Percentiles rank a stretch among this genome's conserved stretches.
phyloP scores from a whole-genome alignment of 2,113 vertebrate genomes.

The Steatornis caripensis region DNA sequence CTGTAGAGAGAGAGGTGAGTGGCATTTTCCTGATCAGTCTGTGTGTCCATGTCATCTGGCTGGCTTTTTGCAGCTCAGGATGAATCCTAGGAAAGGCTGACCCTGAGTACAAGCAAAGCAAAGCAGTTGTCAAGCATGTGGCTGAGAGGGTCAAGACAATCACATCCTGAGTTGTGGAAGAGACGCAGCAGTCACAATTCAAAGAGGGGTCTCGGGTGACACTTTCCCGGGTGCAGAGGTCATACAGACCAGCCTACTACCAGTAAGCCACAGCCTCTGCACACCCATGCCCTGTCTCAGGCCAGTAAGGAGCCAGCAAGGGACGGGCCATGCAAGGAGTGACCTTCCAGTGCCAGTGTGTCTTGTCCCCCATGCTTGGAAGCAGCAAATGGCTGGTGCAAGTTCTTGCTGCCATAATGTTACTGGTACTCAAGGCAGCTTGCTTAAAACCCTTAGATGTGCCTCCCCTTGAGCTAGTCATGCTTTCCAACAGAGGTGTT shows the following conservation, averaged over 20 bases:
- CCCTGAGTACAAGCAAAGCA: not conserved
- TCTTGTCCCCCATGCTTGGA: not conserved
- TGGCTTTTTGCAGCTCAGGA: not conserved
- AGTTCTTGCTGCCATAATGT: not conserved
- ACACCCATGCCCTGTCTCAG: not conserved
- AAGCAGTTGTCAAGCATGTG: not conserved
- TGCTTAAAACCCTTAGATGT: not conserved
- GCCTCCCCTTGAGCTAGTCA: not conserved
- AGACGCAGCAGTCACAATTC: not conserved
- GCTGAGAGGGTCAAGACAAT: not conserved
- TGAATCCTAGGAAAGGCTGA: not conserved
- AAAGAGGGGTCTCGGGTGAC: not conserved
- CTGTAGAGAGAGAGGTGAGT: not conserved
- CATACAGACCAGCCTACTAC: not conserved
- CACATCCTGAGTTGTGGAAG: not conserved
- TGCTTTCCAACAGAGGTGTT: rapidly evolving
- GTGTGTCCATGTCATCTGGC: not conserved
- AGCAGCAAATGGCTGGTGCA: not conserved
- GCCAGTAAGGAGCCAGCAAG: not conserved
- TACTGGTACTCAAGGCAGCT: not conserved
- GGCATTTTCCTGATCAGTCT: not conserved
- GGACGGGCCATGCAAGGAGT: not conserved
- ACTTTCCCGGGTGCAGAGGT: not conserved
- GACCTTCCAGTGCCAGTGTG: rapidly evolving
- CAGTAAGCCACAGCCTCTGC: not conserved